Percentiles rank a stretch among this genome's conserved stretches.
phyloP scores from a whole-genome alignment of 1,140 invertebrate genomes.

The Epicauta chinensis region DNA sequence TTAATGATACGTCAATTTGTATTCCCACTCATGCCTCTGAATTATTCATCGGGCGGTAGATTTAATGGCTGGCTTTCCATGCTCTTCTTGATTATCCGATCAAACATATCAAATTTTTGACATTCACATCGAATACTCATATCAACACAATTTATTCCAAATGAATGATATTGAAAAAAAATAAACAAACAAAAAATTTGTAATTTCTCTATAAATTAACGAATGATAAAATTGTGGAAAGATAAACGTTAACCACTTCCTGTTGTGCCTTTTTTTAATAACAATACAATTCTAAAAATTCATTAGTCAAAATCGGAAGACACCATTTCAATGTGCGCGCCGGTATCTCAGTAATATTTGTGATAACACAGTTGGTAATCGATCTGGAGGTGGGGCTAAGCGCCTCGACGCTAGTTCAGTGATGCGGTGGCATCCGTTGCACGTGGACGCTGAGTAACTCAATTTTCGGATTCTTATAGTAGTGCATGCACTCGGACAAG shows the following conservation, averaged over 20 bases:
- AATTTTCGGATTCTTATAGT: not conserved
- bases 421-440: constrained; percentile 41
- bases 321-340: constrained; percentile 22
- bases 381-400: constrained; percentile 42
- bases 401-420: constrained; percentile 41
- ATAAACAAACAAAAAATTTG: no score
- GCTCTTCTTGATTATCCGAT: no score
- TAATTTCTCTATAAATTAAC: no score
- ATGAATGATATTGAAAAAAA: no score
- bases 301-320: constrained; percentile 7
- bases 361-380: constrained; percentile 42
- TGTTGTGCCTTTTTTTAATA: not conserved
- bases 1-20: no score
- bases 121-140: no score
- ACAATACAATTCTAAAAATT: constrained; percentile 4
- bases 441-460: constrained; percentile 30
- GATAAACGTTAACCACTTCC: constrained; percentile 5
- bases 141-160: no score
- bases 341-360: constrained; percentile 34
- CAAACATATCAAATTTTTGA: no score
- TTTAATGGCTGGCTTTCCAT: no score
- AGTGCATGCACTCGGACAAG: constrained; percentile 8
- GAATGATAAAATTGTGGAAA: not conserved
- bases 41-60: no score
- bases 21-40: no score